Base-by-base conservation (phyloP, 2,797 vertebrate species). In the Graptemys geographica region DNA sequence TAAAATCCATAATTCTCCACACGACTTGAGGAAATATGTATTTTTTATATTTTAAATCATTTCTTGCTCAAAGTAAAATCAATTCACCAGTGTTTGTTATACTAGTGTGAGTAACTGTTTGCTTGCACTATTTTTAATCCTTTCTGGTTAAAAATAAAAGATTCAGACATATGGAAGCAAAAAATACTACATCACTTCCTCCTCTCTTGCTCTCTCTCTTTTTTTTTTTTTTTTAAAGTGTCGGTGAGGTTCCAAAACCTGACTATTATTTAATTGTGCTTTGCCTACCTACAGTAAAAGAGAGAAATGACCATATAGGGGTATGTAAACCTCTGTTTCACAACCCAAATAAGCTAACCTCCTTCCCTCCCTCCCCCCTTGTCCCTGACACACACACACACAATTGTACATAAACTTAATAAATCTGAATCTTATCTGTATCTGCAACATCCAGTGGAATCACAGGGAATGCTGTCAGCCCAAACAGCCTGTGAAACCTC, bases 251-350 rank as follows among this genome's bases (percentile, higher is more conserved):
- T 94, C 33, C 59, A 74, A 88, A 92, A 92, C 87, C 93, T 94
- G 51, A 31, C 90, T 97, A 89, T 93, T 96, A 91, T 90, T 97
- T 98, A 95, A 96, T 97, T 97, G 47, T 88, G 83, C 88, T 86
- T 97, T 97, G 94, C 87, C 92, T 97, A 82, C 87, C 92, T 93
- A 85, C 72, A 69, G 90, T 90, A 87, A 94, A 93, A 92, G 89
- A 97, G 94, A 97, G 97, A 97, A 97, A 97, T 97, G 94, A 56
- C 98, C 97, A 97, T 98, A 97, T 98, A 98, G 96, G 97, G 97
- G 11, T 98, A 95, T 97, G 76, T 92, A 96, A 95, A 96, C 96
- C n/a, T 21, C 82, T 93, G 51, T 96, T 97, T 97, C 96, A 96
- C 74, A 97, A 93, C 37, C 18, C 31, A 92, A 21, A 89, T 74